These are phyloP conservation scores for Macroteleia sp. DNA, from an alignment of 2,888 invertebrate species.

Conservation along the genomic window DNA sequence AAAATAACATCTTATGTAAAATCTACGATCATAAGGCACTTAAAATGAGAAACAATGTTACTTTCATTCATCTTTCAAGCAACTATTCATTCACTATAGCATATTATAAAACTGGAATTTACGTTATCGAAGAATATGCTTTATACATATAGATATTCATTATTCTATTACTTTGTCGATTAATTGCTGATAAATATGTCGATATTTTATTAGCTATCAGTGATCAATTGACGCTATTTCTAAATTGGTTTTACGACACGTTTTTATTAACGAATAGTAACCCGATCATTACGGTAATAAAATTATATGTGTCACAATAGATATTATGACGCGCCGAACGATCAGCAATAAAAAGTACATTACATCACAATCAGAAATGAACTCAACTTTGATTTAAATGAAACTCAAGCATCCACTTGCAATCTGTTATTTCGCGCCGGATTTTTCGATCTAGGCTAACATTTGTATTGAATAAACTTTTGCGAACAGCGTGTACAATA, in stretches of 20 bases:
- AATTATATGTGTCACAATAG: conserved; percentile 41
- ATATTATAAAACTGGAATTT: neutral
- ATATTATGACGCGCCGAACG: conserved; percentile 24
- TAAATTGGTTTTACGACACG: conserved; percentile 23
- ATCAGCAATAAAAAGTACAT: conserved; percentile 29
- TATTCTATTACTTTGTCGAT: conserved; percentile 21
- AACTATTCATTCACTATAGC: neutral
- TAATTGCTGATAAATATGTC: conserved; percentile 31
- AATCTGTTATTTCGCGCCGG: neutral
- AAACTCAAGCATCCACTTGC: neutral
- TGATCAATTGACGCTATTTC: conserved; percentile 25
- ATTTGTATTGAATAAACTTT: too few relatives aligned
- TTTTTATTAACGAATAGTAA: conserved; percentile 36
- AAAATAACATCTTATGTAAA: too few relatives aligned
- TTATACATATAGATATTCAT: conserved; percentile 13
- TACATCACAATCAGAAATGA: conserved; percentile 19
- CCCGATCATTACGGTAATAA: conserved; percentile 38
- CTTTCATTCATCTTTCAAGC: conserved; percentile 7
- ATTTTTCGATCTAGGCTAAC: conserved; percentile 5
- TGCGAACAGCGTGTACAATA: conserved; percentile 3
- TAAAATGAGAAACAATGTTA: conserved; percentile 1
- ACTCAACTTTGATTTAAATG: conserved; percentile 8
- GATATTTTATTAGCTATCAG: conserved; percentile 16
- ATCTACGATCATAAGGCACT: too few relatives aligned
- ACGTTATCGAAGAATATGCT: neutral